Evolutionary conservation across 1,140 invertebrate genomes (phyloP).

Genomic region (Hyles euphorbiae): DNA sequence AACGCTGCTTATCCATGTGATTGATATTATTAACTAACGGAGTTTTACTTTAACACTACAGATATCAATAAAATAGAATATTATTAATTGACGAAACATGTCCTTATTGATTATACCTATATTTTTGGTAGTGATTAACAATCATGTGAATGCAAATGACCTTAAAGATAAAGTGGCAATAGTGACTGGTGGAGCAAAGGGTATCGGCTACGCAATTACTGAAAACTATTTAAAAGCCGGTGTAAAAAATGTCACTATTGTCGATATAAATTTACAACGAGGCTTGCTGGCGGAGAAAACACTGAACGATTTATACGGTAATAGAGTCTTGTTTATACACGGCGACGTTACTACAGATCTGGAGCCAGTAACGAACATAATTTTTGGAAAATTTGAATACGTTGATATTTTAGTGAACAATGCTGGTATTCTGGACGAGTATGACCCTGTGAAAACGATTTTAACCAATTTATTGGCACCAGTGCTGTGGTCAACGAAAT

Average conservation of each 20-base stretch:
- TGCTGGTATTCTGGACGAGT: slow-evolving; percentile 2
- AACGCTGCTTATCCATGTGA: no score
- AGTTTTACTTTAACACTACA: no score
- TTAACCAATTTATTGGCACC: slow-evolving; percentile 32
- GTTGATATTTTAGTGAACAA: slow-evolving; percentile 4
- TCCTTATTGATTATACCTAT: no score
- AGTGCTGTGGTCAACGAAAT: slow-evolving; percentile 34
- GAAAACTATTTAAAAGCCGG: slow-evolving; percentile 34
- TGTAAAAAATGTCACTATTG: slow-evolving; percentile 41
- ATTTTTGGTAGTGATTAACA: no score
- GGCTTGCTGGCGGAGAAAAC: background rate
- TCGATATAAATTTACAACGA: slow-evolving; percentile 45
- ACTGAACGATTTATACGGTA: background rate
- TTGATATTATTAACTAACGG: no score
- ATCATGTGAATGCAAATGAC: slow-evolving; percentile 1
- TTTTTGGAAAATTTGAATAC: slow-evolving; percentile 2
- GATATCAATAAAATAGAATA: no score
- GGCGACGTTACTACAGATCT: slow-evolving; percentile 9
- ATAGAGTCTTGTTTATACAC: slow-evolving; percentile 1
- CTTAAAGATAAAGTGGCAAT: slow-evolving; percentile 34
- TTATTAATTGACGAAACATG: background rate
- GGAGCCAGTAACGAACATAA: background rate
- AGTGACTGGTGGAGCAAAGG: slow-evolving; percentile 37
- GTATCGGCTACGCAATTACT: slow-evolving; percentile 37
- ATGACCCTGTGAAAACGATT: slow-evolving; percentile 1